Conservation (phyloP, 2,888 invertebrate genomes). For the Bellardia pandia region DNA sequence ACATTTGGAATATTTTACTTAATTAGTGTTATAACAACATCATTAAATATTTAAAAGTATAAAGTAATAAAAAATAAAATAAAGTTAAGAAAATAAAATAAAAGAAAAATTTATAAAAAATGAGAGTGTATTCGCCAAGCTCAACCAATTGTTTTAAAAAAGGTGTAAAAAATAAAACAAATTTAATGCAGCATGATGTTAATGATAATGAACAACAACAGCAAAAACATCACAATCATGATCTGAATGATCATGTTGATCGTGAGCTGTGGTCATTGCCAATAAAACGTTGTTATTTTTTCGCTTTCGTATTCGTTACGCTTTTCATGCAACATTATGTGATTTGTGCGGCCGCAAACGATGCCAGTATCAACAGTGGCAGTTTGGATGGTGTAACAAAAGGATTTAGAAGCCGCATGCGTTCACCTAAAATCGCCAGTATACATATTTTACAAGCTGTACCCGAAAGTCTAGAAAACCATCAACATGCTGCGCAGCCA, state of each 20-base stretch:
- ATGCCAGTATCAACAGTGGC: conserved; percentile 38
- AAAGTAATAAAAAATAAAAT: conserved; percentile 26
- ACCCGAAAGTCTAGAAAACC: conserved; percentile 70
- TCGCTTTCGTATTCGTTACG: conserved; percentile 63
- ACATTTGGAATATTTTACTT: conserved; percentile 53
- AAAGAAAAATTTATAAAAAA: conserved; percentile 48
- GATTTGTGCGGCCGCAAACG: conserved; percentile 8
- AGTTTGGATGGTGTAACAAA: conserved; percentile 63
- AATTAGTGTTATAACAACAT: conserved; percentile 47
- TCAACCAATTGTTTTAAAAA: conserved; percentile 47
- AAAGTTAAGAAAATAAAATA: conserved; percentile 7
- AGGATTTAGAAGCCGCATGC: conserved; percentile 74
- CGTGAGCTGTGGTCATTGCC: conserved; percentile 61
- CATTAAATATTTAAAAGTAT: conserved; percentile 15
- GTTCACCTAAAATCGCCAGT: conserved; percentile 73
- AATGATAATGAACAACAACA: conserved; percentile 12
- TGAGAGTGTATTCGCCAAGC: conserved; percentile 67
- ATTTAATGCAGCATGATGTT: conserved; percentile 53
- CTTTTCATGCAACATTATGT: conserved; percentile 60
- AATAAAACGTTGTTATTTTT: conserved; percentile 56
- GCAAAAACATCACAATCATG: background rate
- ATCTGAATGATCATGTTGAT: background rate
- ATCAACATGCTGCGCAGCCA: conserved; percentile 1
- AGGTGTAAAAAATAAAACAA: conserved; percentile 54
- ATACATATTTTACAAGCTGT: conserved; percentile 74